Evolutionary conservation across 2,888 invertebrate species (phyloP), one percentile per base, ranked within the genome.

Genomic region (Sclerodermus sp.): DNA sequence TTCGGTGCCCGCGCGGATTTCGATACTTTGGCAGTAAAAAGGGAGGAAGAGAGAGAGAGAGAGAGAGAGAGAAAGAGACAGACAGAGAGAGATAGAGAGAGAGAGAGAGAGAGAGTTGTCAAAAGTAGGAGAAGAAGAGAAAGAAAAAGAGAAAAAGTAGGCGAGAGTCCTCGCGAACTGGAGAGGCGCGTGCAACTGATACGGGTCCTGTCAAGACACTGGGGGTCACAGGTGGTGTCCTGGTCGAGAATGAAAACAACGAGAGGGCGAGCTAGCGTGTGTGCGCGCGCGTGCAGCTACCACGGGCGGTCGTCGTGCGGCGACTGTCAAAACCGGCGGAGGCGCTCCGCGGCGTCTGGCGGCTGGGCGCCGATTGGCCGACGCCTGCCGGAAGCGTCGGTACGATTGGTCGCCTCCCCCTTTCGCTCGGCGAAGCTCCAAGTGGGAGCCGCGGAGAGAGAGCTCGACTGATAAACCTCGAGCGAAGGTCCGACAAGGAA

Each of bases 251-350:
- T 23, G 23, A 23, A 23, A 23, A 23, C 23, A 23, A 23, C 8
- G 23, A 8, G 23, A 8, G 4, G 8, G 23, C 4, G 8, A 8
- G 23, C 23, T 23, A 23, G 23, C 23, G 23, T 23, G 23, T 8
- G 23, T 23, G 23, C 23, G 23, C 23, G 23, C 23, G 17, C 31
- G 42, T 37, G 47, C 50, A 57, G 57, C 47, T 49, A 41, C 34
- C 53, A 53, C 64, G 52, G 41, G 38, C 51, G 55, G 64, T 62
- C 58, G 63, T 61, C 60, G 65, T 62, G 63, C 61, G 65, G 55
- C 66, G 68, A 68, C 67, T 68, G 67, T 67, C 67, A 68, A 67
- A 67, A 63, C 58, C 62, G 53, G 46, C 23, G 23, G 23, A 23
- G 23, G 23, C 64, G 58, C 52, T 57, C 58, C 51, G 58, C 64